Conservation (phyloP, 2,888 invertebrate species). For the Neoaliturus tenellus region DNA sequence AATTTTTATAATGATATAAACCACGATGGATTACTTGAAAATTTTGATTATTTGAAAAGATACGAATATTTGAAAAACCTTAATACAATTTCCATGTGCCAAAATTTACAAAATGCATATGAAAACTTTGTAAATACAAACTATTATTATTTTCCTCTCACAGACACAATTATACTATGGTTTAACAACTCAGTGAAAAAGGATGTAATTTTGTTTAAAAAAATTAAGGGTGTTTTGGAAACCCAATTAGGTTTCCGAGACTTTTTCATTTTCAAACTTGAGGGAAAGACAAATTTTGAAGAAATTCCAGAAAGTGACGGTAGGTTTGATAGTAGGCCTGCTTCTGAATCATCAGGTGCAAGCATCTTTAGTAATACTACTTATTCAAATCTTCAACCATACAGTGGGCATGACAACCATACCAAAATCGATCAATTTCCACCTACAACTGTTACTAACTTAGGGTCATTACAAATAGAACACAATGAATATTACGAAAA, state of each 20-base stretch:
- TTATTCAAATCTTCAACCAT: background rate
- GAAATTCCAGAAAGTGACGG: background rate
- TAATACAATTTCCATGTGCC: background rate
- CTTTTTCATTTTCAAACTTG: constrained; percentile 24
- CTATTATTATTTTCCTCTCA: constrained; percentile 18
- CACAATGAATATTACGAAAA: background rate
- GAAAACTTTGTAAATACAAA: background rate
- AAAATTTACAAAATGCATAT: constrained; percentile 13
- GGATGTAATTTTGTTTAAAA: background rate
- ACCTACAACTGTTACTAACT: background rate
- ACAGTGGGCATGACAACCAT: background rate
- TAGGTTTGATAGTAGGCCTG: too few relatives aligned
- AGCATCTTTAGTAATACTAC: background rate
- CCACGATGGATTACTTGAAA: too few relatives aligned
- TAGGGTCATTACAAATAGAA: background rate
- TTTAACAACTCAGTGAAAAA: background rate
- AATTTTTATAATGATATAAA: constrained; percentile 7
- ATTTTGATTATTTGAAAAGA: background rate
- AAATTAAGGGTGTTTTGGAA: background rate
- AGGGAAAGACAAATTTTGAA: background rate
- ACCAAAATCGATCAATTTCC: background rate
- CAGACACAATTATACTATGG: constrained; percentile 20
- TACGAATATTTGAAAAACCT: constrained; percentile 13
- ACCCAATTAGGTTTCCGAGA: constrained; percentile 22
- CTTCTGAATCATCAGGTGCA: background rate